phyloP scores from a whole-genome alignment of 2,888 invertebrate genomes.

The Eupithecia centaureata region DNA sequence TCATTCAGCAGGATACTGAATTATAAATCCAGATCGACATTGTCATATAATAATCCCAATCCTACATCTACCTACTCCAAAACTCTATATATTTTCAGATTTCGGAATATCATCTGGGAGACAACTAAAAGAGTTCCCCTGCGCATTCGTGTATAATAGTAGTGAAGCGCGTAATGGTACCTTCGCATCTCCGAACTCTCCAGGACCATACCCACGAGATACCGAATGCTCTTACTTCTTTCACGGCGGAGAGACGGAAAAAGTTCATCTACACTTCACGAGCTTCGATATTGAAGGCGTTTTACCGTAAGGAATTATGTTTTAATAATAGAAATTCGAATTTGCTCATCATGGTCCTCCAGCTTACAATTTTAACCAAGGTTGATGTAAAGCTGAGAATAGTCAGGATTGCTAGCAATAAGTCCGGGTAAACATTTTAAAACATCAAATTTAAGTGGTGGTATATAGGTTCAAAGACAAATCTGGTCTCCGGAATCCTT shows the following conservation, averaged over 20 bases:
- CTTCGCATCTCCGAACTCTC: slow-evolving; percentile 95
- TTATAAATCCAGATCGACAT: no score
- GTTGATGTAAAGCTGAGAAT: neutral
- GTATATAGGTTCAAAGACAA: no score
- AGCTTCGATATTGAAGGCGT: slow-evolving; percentile 98
- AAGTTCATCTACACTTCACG: slow-evolving; percentile 92
- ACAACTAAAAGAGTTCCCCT: slow-evolving; percentile 90
- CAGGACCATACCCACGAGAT: slow-evolving; percentile 94
- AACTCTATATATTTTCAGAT: slow-evolving; percentile 82
- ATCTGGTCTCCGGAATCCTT: neutral
- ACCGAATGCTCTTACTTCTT: slow-evolving; percentile 97
- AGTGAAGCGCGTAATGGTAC: slow-evolving; percentile 90
- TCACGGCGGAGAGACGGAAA: slow-evolving; percentile 90
- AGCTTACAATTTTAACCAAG: neutral
- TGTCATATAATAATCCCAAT: no score
- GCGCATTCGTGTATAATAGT: slow-evolving; percentile 95
- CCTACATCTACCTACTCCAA: neutral
- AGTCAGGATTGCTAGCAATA: neutral
- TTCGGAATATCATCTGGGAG: slow-evolving; percentile 93
- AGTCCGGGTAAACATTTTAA: neutral
- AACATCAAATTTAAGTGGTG: no score
- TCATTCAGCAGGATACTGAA: no score
- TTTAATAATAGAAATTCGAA: neutral
- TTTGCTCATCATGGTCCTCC: neutral
- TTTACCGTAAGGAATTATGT: slow-evolving; percentile 89